Base-by-base conservation (phyloP, 1,140 invertebrate species). In the Drosophila asahinai region DNA sequence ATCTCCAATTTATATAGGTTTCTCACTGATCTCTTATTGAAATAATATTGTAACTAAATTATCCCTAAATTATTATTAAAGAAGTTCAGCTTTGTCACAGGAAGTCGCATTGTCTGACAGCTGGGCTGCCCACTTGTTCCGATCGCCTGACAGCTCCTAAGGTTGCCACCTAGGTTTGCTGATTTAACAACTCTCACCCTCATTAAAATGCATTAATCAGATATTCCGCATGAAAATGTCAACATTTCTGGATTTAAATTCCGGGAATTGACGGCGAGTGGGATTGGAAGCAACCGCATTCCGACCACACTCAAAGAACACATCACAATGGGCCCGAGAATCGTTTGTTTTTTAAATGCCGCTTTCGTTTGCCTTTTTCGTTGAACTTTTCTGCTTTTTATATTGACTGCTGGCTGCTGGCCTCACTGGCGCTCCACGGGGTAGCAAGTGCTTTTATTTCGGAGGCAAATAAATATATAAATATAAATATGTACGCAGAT, bases 331-430 rank as follows among this genome's bases (percentile, higher is more conserved):
- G 54, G 54, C 54, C 25, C 54, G 19, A n/a, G 22, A 57, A 42
- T 57, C 36, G 54, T 40, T 57, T 57, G 8, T 57, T 25, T 40
- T 57, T 57, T 57, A 57, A 57, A 57, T 57, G 54, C 54, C 19
- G 54, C 36, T 57, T 57, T 55, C 54, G 33, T 55, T 55, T 55
- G 40, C 54, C 36, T 15, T 55, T 40, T 57, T 40, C 9, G 19
- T 14, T 22, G 36, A 0, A 40, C n/a, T 40, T 57, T 55, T n/a
- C 14, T 11, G 52, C 52, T 38, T 38, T 54, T 38, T 15, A 55
- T 55, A 38, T 52, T 12, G n/a, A 14, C n/a, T 19, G 25, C 51
- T 19, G 27, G 27, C n/a, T 19, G 25, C 51, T 19, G 27, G 27
- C 27, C 22, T 25, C 22, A 25, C 22, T 25, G 30, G 51, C 51